Evolutionary conservation across 2,888 invertebrate species (phyloP), one percentile per base, ranked within the genome.

Genomic region (Cephalotes varians): DNA sequence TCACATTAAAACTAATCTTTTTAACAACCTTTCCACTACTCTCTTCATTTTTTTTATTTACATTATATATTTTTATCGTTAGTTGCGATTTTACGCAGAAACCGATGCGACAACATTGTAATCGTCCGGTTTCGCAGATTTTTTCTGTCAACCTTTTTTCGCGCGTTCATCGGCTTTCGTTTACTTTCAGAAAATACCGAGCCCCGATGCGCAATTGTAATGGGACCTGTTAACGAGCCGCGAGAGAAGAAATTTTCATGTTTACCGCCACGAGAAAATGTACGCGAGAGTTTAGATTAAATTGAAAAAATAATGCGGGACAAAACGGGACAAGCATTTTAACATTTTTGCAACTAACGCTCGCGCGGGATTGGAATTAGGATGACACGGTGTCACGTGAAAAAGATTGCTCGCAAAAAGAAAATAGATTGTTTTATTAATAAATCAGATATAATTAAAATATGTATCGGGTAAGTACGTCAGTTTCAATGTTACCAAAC

Each of bases 201-300:
- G 37, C 7, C 67, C n/a, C 15, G 12, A 56, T 65, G 44, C 44
- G 60, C 65, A 67, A 81, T 86, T 77, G 83, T 84, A 86, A 86
- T 49, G 71, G 80, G 82, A 84, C 28, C 79, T 69, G 62, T 86
- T 85, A 83, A 83, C 67, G 83, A 83, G 37, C 62, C 18, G 25
- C 28, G 31, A n/a, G 51, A 40, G 65, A 44, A 28, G 37, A 15
- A 71, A 34, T 69, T 74, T 83, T 86, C 54, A 40, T 81, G 56
- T 51, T 37, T 54, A 73, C 34, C 72, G 28, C 31, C 44, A 37
- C 7, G 56, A 44, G 44, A 44, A 79, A 71, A 47, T 44, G 58
- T 34, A 28, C 60, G 58, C 15, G 47, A 37, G 47, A 67, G 51
- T 82, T 64, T 77, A 51, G 73, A 58, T 82, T 54, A 58, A 18